Evolutionary conservation across 2,113 vertebrate genomes (phyloP).

Genomic region (Elachura formosa): DNA sequence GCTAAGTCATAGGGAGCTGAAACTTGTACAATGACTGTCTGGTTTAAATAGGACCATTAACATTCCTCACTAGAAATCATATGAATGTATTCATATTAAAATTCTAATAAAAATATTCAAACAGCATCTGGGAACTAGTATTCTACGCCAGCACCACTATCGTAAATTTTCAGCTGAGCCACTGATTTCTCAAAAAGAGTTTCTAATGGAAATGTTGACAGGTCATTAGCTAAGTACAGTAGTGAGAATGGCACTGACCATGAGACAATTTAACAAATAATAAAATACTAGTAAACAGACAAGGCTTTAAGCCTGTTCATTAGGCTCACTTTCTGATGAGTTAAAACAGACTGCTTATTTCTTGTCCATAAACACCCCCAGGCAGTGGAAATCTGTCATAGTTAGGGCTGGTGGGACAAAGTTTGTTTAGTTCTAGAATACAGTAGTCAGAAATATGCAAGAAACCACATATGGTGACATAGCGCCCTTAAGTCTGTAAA

Average conservation of each 20-base stretch:
- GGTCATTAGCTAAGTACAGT: not conserved
- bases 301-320: slow-evolving; percentile 60
- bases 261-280: slow-evolving; percentile 18
- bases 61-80: not conserved
- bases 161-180: slow-evolving; percentile 30
- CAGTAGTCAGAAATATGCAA: slow-evolving; percentile 44
- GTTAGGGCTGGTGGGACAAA: slow-evolving; percentile 42
- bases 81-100: not conserved
- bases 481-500: slow-evolving; percentile 32
- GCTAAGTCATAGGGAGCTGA: not conserved
- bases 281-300: slow-evolving; percentile 37
- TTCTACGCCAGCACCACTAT: rapidly evolving
- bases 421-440: slow-evolving; percentile 54
- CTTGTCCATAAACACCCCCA: slow-evolving; percentile 21
- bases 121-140: not conserved
- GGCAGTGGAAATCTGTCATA: slow-evolving; percentile 33
- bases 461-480: slow-evolving; percentile 40
- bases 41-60: slow-evolving; percentile 18
- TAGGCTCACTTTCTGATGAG: slow-evolving; percentile 42
- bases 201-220: slow-evolving; percentile 7
- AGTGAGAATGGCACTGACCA: not conserved
- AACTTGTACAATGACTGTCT: not conserved
- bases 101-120: slow-evolving; percentile 21
- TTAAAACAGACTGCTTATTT: slow-evolving; percentile 40
- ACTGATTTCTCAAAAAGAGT: not conserved